Conservation (phyloP, 2,797 vertebrate species). For the Platyrinchus mystaceus region DNA sequence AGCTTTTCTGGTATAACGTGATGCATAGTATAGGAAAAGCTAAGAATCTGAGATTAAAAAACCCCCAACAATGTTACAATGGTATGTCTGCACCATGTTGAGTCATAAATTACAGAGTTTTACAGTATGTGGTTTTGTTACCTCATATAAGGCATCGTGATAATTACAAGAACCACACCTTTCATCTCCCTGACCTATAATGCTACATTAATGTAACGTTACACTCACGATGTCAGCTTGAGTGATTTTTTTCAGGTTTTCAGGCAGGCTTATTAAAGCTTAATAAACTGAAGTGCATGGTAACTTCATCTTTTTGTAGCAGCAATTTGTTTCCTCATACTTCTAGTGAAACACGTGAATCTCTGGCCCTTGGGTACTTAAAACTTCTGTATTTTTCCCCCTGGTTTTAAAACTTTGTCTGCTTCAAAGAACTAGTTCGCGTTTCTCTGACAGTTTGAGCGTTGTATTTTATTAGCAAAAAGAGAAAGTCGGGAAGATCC, state of each 20-base stretch:
- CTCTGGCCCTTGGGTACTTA: not conserved
- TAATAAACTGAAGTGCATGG: not conserved
- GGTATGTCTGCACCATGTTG: not conserved
- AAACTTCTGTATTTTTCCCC: not conserved
- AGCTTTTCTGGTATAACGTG: not conserved
- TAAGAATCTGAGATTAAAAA: not conserved
- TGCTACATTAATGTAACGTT: not conserved
- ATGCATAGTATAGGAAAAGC: rapidly evolving
- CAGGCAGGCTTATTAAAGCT: not conserved
- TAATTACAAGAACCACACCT: conserved; percentile 7
- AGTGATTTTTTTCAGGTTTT: not conserved
- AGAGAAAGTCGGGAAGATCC: not conserved
- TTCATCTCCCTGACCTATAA: not conserved
- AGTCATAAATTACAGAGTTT: conserved; percentile 11
- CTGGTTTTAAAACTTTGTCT: not conserved
- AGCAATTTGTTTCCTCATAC: not conserved
- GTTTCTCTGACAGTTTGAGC: not conserved
- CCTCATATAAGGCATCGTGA: not conserved
- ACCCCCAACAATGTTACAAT: not conserved
- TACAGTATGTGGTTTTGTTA: conserved; percentile 14
- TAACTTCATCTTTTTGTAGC: not conserved
- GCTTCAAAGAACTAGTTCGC: not conserved
- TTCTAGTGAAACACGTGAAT: not conserved
- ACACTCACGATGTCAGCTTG: not conserved
- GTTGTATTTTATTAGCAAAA: not conserved